Evolutionary conservation across 2,888 invertebrate genomes (phyloP).

Genomic region (Megastigmus dorsalis): DNA sequence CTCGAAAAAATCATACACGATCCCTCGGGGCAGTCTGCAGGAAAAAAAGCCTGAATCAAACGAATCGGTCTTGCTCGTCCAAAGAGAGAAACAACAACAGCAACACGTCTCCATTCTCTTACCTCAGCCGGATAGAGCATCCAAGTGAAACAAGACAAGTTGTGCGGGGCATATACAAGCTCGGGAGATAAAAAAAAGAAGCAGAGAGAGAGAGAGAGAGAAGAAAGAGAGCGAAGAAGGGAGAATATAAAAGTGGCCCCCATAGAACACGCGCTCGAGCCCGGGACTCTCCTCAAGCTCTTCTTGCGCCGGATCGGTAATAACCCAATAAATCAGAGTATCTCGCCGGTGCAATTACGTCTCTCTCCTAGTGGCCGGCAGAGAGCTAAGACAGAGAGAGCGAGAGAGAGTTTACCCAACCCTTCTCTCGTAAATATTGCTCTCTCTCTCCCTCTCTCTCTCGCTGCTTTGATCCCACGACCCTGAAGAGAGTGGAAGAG

Average conservation of each 20-base stretch:
- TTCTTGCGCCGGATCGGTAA: slow-evolving; percentile 65
- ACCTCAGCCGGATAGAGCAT: slow-evolving; percentile 5
- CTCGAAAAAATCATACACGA: too few relatives aligned
- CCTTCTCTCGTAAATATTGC: slow-evolving; percentile 55
- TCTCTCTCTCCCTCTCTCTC: slow-evolving; percentile 55
- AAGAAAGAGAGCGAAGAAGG: slow-evolving; percentile 1
- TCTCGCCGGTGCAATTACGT: slow-evolving; percentile 71
- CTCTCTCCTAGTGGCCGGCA: slow-evolving; percentile 51
- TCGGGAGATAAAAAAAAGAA: not conserved
- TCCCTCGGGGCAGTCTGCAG: too few relatives aligned
- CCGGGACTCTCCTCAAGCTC: slow-evolving; percentile 28
- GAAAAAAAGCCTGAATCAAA: too few relatives aligned
- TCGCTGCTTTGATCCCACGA: slow-evolving; percentile 60
- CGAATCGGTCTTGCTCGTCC: too few relatives aligned
- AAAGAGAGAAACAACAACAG: too few relatives aligned
- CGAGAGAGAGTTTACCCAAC: slow-evolving; percentile 21
- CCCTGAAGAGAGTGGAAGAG: slow-evolving; percentile 47
- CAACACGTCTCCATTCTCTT: too few relatives aligned
- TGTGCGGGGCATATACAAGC: not conserved
- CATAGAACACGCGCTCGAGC: slow-evolving; percentile 34
- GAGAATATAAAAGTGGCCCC: not conserved
- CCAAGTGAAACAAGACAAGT: not conserved
- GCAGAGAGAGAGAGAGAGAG: not conserved
- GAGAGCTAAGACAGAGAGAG: slow-evolving; percentile 9
- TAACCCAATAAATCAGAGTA: slow-evolving; percentile 73